Conservation (phyloP, 1,140 invertebrate species). For the Geopemphigus sp. region DNA sequence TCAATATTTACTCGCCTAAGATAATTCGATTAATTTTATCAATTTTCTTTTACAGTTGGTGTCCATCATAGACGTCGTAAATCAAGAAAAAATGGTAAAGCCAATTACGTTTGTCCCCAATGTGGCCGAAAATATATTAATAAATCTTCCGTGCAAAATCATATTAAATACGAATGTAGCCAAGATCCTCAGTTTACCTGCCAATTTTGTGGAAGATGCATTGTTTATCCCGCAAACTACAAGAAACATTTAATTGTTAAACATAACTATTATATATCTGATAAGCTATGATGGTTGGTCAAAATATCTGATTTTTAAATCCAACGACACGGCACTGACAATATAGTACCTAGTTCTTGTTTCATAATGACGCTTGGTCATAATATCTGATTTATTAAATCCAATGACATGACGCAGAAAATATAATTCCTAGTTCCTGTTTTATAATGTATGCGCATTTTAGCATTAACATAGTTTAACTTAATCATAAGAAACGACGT, state of each 20-base stretch:
- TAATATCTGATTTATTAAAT: too few relatives aligned
- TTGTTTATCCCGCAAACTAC: slow-evolving; percentile 52
- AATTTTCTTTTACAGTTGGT: slow-evolving; percentile 8
- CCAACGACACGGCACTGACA: too few relatives aligned
- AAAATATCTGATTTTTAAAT: too few relatives aligned
- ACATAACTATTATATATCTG: background rate
- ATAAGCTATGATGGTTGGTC: background rate
- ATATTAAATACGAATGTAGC: slow-evolving; percentile 50
- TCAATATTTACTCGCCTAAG: too few relatives aligned
- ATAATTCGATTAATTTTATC: background rate
- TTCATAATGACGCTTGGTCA: too few relatives aligned
- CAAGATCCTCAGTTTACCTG: slow-evolving; percentile 67
- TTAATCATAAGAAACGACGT: too few relatives aligned
- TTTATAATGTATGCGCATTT: too few relatives aligned
- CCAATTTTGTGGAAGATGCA: slow-evolving; percentile 57
- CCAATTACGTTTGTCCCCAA: slow-evolving; percentile 52
- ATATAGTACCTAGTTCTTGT: too few relatives aligned
- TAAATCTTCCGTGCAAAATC: slow-evolving; percentile 53
- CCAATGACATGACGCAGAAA: too few relatives aligned
- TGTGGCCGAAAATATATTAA: slow-evolving; percentile 57
- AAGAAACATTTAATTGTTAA: slow-evolving; percentile 33
- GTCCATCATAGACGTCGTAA: background rate
- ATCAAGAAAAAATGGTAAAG: background rate
- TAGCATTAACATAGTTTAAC: too few relatives aligned
- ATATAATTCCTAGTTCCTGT: too few relatives aligned